Evolutionary conservation across 2,797 vertebrate species (phyloP).

Genomic region (Manis javanica): DNA sequence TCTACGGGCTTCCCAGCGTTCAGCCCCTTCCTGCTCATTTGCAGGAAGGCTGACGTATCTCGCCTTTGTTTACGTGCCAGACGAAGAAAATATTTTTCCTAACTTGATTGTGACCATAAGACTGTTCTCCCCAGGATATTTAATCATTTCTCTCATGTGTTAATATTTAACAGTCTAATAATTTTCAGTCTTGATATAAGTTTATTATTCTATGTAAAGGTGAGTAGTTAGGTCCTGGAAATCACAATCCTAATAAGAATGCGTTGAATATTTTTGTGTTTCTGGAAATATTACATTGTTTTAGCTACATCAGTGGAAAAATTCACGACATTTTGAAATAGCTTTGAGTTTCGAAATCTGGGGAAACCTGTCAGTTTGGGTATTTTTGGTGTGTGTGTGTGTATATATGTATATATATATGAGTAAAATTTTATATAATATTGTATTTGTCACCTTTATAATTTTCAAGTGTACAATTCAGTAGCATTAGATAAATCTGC

Average conservation of each 20-base stretch:
- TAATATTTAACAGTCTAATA: neutral
- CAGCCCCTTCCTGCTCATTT: neutral
- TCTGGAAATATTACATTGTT: no score
- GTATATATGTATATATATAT: neutral
- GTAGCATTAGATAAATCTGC: neutral
- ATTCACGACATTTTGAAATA: no score
- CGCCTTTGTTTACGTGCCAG: neutral
- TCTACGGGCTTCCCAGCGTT: neutral
- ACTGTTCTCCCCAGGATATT: neutral
- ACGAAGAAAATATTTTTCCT: neutral
- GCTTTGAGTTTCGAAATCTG: no score
- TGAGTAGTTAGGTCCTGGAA: no score
- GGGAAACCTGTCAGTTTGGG: neutral
- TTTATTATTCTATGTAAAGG: no score
- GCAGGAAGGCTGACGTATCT: neutral
- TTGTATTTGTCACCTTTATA: neutral
- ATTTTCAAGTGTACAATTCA: neutral
- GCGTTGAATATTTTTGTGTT: no score
- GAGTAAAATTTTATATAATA: neutral
- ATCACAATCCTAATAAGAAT: no score
- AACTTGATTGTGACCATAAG: neutral
- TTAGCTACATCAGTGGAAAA: no score
- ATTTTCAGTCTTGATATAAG: slow-evolving; percentile 3
- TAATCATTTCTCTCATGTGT: neutral
- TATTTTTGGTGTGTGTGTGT: neutral